A percentile compares a stretch with the other conserved stretches of the same genome.
These are phyloP conservation scores for Chloroclystis v-ata DNA, from an alignment of 2,888 invertebrate genomes.

Conservation along the genomic window DNA sequence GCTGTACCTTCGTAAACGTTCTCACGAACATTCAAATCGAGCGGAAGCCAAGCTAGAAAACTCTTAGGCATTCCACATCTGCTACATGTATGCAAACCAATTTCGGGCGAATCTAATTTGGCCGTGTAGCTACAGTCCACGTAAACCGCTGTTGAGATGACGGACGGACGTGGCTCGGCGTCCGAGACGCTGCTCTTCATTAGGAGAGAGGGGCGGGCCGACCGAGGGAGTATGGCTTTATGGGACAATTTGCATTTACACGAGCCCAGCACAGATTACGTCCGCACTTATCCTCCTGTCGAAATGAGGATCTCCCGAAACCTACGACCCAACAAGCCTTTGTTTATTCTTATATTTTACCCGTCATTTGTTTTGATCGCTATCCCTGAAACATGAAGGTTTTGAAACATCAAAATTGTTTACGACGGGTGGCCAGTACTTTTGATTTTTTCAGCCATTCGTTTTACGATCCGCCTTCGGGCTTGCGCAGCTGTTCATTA, in stretches of 20 bases:
- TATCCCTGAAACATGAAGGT: slow-evolving; percentile 57
- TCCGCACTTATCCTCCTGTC: slow-evolving; percentile 71
- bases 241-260: slow-evolving; percentile 78
- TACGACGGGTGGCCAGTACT: slow-evolving; percentile 41
- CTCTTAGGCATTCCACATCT: slow-evolving; percentile 35
- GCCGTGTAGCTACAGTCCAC: slow-evolving; percentile 52
- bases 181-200: slow-evolving; percentile 72
- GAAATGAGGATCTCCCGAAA: slow-evolving; percentile 63
- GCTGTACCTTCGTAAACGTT: slow-evolving; percentile 19
- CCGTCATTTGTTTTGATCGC: slow-evolving; percentile 69
- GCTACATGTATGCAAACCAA: slow-evolving; percentile 53
- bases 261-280: slow-evolving; percentile 75
- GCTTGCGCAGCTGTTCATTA: slow-evolving; percentile 26
- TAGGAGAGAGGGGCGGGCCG: slow-evolving; percentile 50
- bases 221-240: slow-evolving; percentile 62
- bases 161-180: slow-evolving; percentile 62
- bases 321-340: slow-evolving; percentile 65
- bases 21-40: slow-evolving; percentile 31
- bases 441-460: slow-evolving; percentile 50
- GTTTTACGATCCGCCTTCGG: slow-evolving; percentile 32
- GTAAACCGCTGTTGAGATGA: slow-evolving; percentile 68
- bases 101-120: slow-evolving; percentile 64
- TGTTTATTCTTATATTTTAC: slow-evolving; percentile 72
- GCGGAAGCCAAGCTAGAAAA: slow-evolving; percentile 30
- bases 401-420: slow-evolving; percentile 51